Conservation (phyloP, 2,797 vertebrate species). For the Tokudaia muenninki region DNA sequence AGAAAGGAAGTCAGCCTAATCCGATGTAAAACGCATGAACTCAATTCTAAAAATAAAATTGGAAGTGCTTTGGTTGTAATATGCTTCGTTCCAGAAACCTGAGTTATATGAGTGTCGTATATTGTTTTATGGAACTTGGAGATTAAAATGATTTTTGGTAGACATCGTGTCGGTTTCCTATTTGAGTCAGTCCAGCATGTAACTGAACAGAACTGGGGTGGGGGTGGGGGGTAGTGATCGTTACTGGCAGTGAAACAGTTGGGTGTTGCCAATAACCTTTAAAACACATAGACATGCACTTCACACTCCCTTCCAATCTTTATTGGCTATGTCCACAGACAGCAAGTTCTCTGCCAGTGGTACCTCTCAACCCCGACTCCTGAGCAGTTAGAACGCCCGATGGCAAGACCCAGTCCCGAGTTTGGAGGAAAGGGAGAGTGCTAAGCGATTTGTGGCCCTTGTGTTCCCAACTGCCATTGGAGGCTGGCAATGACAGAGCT, state of each 20-base stretch:
- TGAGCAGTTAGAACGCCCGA: background rate
- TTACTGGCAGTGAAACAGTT: conserved; percentile 71
- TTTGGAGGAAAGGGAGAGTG: background rate
- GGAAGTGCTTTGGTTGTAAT: conserved; percentile 67
- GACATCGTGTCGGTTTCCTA: conserved; percentile 71
- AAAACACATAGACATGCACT: conserved; percentile 13
- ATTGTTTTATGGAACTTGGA: conserved; percentile 79
- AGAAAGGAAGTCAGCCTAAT: conserved; percentile 74
- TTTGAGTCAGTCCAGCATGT: conserved; percentile 62
- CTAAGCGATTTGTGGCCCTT: background rate
- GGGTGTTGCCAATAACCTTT: conserved; percentile 59
- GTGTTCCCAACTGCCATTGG: background rate
- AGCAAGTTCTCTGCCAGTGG: background rate
- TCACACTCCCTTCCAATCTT: conserved; percentile 22
- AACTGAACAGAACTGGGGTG: conserved; percentile 59
- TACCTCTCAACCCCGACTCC: conserved; percentile 10
- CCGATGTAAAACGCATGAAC: conserved; percentile 75
- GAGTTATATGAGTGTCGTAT: conserved; percentile 70
- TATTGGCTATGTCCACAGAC: conserved; percentile 28
- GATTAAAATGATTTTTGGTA: conserved; percentile 72
- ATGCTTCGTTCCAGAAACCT: conserved; percentile 74
- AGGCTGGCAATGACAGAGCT: background rate
- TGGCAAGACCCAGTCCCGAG: background rate
- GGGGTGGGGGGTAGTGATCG: conserved; percentile 20
- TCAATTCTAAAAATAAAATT: conserved; percentile 81